Evolutionary conservation across 2,113 vertebrate species (phyloP), one percentile per base, ranked within the genome.

Genomic region (Oryzias woworae): DNA sequence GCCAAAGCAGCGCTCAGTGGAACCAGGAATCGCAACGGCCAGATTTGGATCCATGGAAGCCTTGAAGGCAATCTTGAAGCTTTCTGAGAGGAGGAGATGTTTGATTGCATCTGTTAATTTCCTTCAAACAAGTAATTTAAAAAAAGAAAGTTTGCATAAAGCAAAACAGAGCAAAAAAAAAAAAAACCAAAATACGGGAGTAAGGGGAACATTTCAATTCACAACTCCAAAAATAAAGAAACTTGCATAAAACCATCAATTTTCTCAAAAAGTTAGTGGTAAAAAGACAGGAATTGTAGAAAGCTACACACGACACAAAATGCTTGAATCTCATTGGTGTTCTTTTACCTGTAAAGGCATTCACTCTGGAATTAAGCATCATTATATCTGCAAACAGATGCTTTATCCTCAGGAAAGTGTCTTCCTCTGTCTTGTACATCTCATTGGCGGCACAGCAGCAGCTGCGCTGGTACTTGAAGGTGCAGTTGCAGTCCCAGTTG

Each of bases 391-490:
- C 1, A 81, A 69, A 81, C 48, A 92, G 14, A 14, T 16, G 0
- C 1, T 44, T 6, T 8, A 91, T 52, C 51, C 65, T 78, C 0
- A 0, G 12, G 22, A 80, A 87, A 42, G 66, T 61, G 0, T 59
- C 8, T 0, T 87, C 81, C 55, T 91, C 89, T 14, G 89, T 1
- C 2, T 71, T 4, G 54, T 20, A 66, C 50, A 88, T 28, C 0
- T 83, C 78, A 0, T 60, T 69, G 50, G 84, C 78, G 3, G 67
- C 88, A 50, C 92, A 92, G 71, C 92, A 93, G 77, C 92, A 92
- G n/a, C 89, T 53, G 0, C 79, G 82, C 57, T 85, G 80, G 0
- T 18, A 59, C 0, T 15, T 69, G 63, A 87, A 92, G 2, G 78
- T 46, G 50, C 92, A 93, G 0, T 84, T 43, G 68, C 92, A 93